Percentiles rank a stretch among this genome's conserved stretches.
phyloP scores from a whole-genome alignment of 1,140 invertebrate genomes.

The Scaptomyza graminum region DNA sequence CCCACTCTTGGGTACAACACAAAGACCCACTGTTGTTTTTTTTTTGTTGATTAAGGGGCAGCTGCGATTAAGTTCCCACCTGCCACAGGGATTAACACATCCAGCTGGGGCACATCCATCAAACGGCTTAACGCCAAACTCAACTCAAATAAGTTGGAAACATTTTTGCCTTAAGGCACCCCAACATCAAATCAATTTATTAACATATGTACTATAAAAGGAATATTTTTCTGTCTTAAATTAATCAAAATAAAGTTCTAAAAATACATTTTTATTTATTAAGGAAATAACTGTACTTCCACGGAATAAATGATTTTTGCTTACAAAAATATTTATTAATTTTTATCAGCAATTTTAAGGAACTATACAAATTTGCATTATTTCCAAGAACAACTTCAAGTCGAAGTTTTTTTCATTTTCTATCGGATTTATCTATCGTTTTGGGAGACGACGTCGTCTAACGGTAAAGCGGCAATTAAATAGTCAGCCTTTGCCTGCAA shows the following conservation, averaged over 20 bases:
- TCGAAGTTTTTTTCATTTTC: background rate
- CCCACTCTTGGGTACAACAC: too few relatives aligned
- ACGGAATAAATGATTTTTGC: too few relatives aligned
- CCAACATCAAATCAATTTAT: too few relatives aligned
- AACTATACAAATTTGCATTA: too few relatives aligned
- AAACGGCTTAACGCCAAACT: background rate
- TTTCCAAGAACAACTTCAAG: slow-evolving; percentile 10
- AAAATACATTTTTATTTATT: too few relatives aligned
- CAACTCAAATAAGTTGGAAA: too few relatives aligned
- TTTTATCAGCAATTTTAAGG: too few relatives aligned
- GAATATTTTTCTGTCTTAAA: too few relatives aligned
- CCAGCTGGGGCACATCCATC: slow-evolving; percentile 49
- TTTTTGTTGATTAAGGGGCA: background rate
- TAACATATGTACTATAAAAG: too few relatives aligned
- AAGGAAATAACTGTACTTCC: background rate
- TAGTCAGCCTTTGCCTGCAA: slow-evolving; percentile 42
- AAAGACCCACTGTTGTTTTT: background rate
- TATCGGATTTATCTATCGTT: slow-evolving; percentile 18
- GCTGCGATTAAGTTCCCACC: slow-evolving; percentile 11
- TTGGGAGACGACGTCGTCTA: background rate
- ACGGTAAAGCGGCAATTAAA: background rate
- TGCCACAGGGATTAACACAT: slow-evolving; percentile 36
- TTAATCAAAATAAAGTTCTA: too few relatives aligned
- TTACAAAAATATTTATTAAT: too few relatives aligned
- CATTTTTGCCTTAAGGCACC: too few relatives aligned